phyloP scores from a whole-genome alignment of 2,888 invertebrate genomes.

The Aporophyla nigra region DNA sequence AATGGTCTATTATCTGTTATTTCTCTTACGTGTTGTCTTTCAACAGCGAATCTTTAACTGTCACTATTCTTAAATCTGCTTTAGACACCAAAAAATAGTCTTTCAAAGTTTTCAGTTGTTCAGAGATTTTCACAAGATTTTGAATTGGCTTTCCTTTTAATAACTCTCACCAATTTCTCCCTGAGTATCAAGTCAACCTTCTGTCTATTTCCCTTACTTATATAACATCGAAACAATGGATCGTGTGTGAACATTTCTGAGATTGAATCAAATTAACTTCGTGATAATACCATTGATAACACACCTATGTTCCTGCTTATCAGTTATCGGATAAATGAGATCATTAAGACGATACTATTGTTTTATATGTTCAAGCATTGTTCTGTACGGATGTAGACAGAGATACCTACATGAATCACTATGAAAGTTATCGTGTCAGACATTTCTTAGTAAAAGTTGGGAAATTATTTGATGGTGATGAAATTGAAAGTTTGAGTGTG shows the following conservation, averaged over 20 bases:
- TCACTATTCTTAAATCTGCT: not conserved
- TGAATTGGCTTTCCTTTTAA: not conserved
- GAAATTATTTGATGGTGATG: conserved; percentile 20
- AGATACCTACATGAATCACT: conserved; percentile 10
- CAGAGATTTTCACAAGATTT: not conserved
- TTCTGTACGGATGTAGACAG: conserved; percentile 23
- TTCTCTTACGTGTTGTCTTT: no score
- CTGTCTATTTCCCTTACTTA: not conserved
- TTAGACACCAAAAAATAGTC: no score
- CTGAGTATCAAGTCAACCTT: conserved; percentile 17
- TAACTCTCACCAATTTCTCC: not conserved
- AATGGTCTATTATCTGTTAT: not conserved
- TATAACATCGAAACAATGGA: conserved; percentile 52
- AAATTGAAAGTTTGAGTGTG: conserved; percentile 24
- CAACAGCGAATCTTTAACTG: not conserved
- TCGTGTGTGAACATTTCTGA: conserved; percentile 56
- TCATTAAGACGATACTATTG: conserved; percentile 66
- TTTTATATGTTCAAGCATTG: conserved; percentile 60
- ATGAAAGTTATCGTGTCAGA: conserved; percentile 27
- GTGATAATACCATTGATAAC: conserved; percentile 58
- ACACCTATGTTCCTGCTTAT: conserved; percentile 60
- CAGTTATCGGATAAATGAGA: conserved; percentile 63
- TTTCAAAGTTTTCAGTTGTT: not conserved
- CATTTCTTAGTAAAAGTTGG: conserved; percentile 31
- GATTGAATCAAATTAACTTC: conserved; percentile 64